phyloP scores from a whole-genome alignment of 1,140 invertebrate species.

The Leptestheria dahalacensis region DNA sequence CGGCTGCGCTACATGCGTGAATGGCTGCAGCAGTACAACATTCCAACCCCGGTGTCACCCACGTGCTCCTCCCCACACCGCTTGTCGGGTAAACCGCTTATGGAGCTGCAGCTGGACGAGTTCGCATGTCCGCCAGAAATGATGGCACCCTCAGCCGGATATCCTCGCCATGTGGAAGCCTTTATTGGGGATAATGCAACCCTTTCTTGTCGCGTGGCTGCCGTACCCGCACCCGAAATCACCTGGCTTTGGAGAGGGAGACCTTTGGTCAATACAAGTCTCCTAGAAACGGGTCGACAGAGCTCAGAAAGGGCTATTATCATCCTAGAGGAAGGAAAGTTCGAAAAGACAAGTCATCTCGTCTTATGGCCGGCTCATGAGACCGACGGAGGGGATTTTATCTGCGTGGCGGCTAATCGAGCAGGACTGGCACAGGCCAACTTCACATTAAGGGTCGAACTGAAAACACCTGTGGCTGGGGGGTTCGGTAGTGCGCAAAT shows the following conservation, averaged over 20 bases:
- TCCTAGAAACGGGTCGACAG: conserved; percentile 24
- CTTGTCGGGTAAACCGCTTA: conserved; percentile 35
- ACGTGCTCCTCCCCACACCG: conserved; percentile 46
- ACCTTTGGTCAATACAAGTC: conserved; percentile 50
- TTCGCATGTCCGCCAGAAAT: conserved; percentile 78
- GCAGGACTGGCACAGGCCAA: conserved; percentile 83
- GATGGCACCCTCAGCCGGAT: conserved; percentile 39
- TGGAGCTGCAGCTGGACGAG: conserved; percentile 58
- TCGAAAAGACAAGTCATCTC: conserved; percentile 57
- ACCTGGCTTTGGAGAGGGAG: conserved; percentile 78
- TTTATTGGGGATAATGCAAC: conserved; percentile 68
- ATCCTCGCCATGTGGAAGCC: conserved; percentile 45
- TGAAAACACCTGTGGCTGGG: conserved; percentile 56
- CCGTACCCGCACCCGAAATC: conserved; percentile 60
- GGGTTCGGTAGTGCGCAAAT: conserved; percentile 68
- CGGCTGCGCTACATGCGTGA: conserved; percentile 60
- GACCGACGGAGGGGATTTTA: conserved; percentile 74
- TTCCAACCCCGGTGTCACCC: conserved; percentile 59
- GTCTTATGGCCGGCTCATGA: conserved; percentile 73
- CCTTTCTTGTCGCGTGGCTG: conserved; percentile 58
- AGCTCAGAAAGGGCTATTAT: conserved; percentile 44
- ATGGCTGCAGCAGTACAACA: conserved; percentile 67
- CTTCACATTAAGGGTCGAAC: conserved; percentile 66
- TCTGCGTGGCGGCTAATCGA: conserved; percentile 77
- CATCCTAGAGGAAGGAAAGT: conserved; percentile 54